Percentiles rank a stretch among this genome's conserved stretches.
phyloP scores from a whole-genome alignment of 2,888 invertebrate genomes.

The Sesia apiformis region DNA sequence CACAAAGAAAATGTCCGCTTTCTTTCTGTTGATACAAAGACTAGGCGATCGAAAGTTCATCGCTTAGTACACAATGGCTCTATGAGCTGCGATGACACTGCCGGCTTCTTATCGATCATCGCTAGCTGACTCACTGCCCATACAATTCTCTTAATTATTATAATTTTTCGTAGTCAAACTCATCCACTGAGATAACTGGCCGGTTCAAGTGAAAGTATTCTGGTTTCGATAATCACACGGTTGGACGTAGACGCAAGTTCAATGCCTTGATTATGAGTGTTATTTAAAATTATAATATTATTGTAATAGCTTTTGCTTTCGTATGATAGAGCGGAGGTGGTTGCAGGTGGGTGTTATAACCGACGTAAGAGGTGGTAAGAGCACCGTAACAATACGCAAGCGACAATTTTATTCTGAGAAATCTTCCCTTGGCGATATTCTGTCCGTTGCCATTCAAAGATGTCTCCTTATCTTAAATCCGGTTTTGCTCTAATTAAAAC shows the following conservation, averaged over 20 bases:
- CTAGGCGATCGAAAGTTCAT: slow-evolving; percentile 54
- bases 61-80: slow-evolving; percentile 19
- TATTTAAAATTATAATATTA: slow-evolving; percentile 57
- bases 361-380: slow-evolving; percentile 24
- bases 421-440: neutral
- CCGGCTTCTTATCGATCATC: slow-evolving; percentile 49
- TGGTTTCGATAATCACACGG: slow-evolving; percentile 56
- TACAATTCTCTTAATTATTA: slow-evolving; percentile 65
- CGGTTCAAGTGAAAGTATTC: slow-evolving; percentile 63
- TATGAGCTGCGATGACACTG: slow-evolving; percentile 41
- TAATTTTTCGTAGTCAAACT: slow-evolving; percentile 56
- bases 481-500: slow-evolving; percentile 5
- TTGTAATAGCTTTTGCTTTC: slow-evolving; percentile 10
- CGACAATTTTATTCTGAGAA: neutral
- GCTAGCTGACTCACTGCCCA: slow-evolving; percentile 55
- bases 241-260: slow-evolving; percentile 57
- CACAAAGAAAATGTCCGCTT: slow-evolving; percentile 52
- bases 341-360: slow-evolving; percentile 43
- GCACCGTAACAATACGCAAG: neutral
- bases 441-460: neutral
- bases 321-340: slow-evolving; percentile 22
- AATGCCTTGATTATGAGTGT: slow-evolving; percentile 68
- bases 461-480: slow-evolving; percentile 7
- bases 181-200: slow-evolving; percentile 42
- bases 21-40: slow-evolving; percentile 45